A percentile compares a stretch with the other conserved stretches of the same genome.
Evolutionary conservation across 2,888 invertebrate genomes (phyloP).

Genomic region (Molanna angustata): DNA sequence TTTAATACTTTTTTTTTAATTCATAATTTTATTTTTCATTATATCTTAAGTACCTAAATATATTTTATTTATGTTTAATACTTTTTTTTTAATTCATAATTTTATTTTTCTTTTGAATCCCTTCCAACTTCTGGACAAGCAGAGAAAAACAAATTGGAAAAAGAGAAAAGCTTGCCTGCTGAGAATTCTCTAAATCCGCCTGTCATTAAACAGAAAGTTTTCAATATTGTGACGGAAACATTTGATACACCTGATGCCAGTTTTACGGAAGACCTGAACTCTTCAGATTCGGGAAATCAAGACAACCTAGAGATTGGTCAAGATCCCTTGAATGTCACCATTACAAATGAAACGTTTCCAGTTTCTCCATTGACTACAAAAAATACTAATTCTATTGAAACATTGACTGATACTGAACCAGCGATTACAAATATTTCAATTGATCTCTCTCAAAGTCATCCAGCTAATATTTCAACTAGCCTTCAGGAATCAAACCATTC

Average conservation of each 20-base stretch:
- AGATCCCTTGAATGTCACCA: constrained; percentile 20
- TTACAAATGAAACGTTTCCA: too few relatives aligned
- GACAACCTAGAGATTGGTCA: constrained; percentile 28
- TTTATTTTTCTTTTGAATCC: constrained; percentile 21
- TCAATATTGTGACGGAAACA: constrained; percentile 27
- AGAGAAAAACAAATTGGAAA: constrained; percentile 15
- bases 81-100: constrained; percentile 17
- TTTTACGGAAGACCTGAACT: constrained; percentile 12
- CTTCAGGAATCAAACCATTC: too few relatives aligned
- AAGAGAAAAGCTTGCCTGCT: constrained; percentile 10
- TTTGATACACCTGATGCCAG: constrained; percentile 28
- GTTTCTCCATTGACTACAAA: too few relatives aligned
- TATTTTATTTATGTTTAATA: constrained; percentile 15
- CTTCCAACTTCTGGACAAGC: constrained; percentile 17
- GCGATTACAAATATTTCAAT: too few relatives aligned
- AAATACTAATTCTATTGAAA: too few relatives aligned
- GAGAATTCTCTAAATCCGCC: background rate
- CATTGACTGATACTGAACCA: too few relatives aligned
- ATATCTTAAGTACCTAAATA: constrained; percentile 3
- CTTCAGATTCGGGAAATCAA: background rate
- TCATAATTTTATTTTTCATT: constrained; percentile 4
- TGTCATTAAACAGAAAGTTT: constrained; percentile 25
- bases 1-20: constrained; percentile 5
- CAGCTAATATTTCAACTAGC: too few relatives aligned
- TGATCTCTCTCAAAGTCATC: too few relatives aligned